Conservation (phyloP, 2,797 vertebrate species). For the Limnodromus scolopaceus region DNA sequence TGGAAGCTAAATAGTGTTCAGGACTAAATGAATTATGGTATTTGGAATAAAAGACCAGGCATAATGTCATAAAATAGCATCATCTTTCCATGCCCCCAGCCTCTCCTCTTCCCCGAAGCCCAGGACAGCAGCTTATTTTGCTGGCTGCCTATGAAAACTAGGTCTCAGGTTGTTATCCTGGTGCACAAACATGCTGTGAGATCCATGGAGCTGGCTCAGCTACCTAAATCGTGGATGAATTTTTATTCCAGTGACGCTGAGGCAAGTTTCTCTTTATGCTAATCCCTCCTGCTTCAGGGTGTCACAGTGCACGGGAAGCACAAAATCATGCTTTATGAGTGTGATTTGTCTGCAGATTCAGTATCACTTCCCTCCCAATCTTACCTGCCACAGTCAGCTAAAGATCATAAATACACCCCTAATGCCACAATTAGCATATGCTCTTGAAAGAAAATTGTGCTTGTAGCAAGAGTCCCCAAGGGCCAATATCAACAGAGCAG, state of each 20-base stretch:
- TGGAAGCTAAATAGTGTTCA: not conserved
- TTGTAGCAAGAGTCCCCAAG: conserved; percentile 45
- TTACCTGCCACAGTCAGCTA: conserved; percentile 45
- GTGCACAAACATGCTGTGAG: accelerated
- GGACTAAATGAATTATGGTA: not conserved
- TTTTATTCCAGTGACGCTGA: not conserved
- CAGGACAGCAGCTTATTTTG: not conserved
- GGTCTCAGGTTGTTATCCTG: not conserved
- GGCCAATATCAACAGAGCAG: conserved; percentile 54
- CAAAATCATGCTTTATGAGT: conserved; percentile 55
- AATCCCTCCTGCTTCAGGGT: conserved; percentile 26
- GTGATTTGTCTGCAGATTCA: conserved; percentile 33
- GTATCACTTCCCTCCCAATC: conserved; percentile 36
- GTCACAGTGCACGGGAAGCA: conserved; percentile 12
- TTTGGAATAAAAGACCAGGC: not conserved
- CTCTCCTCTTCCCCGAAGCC: not conserved
- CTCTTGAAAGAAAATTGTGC: conserved; percentile 66
- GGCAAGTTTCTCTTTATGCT: conserved; percentile 17
- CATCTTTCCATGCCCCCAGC: not conserved
- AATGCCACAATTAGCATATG: conserved; percentile 59
- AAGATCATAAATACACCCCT: conserved; percentile 56
- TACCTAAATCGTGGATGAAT: not conserved
- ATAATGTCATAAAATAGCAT: not conserved
- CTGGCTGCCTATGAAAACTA: not conserved
- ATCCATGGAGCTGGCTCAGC: not conserved